Percentiles rank a stretch among this genome's conserved stretches.
Evolutionary conservation across 2,113 vertebrate genomes (phyloP).

Genomic region (Nerophis lumbriciformis): DNA sequence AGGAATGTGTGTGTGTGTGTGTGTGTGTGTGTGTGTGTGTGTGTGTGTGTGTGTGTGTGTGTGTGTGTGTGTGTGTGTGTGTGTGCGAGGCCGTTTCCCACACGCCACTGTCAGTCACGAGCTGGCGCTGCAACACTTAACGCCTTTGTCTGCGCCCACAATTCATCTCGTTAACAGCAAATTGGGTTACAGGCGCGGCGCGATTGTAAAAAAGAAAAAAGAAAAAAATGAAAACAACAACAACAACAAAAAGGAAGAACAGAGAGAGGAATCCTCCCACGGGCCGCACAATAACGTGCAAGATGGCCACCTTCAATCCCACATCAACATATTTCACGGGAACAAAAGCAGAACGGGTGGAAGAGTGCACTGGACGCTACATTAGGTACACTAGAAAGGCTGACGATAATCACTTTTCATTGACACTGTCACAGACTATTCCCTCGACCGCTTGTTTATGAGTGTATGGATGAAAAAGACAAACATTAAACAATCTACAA

Average conservation of each 20-base stretch:
- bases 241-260: slow-evolving; percentile 28
- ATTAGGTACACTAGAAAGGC: no score
- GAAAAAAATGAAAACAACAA: slow-evolving; percentile 33
- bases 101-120: slow-evolving; percentile 78
- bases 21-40: no score
- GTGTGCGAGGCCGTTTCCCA: slow-evolving; percentile 74
- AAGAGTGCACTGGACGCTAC: no score
- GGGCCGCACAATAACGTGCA: slow-evolving; percentile 51
- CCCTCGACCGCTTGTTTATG: no score
- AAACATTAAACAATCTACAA: no score
- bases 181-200: slow-evolving; percentile 69
- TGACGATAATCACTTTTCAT: no score
- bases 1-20: slow-evolving; percentile 73
- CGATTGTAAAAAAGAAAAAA: slow-evolving; percentile 48
- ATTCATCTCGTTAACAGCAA: slow-evolving; percentile 81
- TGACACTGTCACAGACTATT: no score
- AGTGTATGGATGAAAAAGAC: no score
- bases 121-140: slow-evolving; percentile 78
- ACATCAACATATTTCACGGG: slow-evolving; percentile 49
- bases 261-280: slow-evolving; percentile 57
- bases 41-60: no score
- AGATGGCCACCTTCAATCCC: slow-evolving; percentile 58
- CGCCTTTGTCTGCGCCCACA: slow-evolving; percentile 77
- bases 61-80: no score
- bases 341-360: neutral